Conservation (phyloP, 2,113 vertebrate genomes). For the Oxyura jamaicensis region DNA sequence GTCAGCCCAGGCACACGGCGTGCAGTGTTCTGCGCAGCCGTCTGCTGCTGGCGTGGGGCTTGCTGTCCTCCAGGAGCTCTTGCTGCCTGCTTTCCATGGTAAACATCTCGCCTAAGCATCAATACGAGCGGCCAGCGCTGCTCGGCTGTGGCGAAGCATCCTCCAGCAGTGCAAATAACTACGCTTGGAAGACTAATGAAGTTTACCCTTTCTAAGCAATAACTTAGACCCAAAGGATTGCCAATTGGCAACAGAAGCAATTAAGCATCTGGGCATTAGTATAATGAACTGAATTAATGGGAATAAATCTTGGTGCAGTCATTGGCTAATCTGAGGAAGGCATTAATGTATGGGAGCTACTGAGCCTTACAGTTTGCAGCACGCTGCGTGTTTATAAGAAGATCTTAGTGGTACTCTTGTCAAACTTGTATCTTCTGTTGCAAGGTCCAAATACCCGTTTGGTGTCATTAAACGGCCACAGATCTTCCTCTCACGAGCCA, state of each 20-base stretch:
- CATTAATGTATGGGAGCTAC: neutral
- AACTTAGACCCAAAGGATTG: neutral
- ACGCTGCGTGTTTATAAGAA: neutral
- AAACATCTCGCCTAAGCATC: neutral
- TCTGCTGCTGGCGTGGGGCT: neutral
- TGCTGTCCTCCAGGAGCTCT: neutral
- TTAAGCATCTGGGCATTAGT: slow-evolving; percentile 19
- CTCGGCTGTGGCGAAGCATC: neutral
- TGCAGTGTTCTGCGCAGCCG: neutral
- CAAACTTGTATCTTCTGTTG: neutral
- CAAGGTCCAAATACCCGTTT: neutral
- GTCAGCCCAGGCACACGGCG: neutral
- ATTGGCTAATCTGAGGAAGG: slow-evolving; percentile 25
- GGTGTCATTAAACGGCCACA: neutral
- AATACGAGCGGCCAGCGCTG: neutral
- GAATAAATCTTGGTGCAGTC: neutral
- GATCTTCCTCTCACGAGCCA: neutral
- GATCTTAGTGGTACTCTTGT: neutral
- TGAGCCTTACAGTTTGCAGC: neutral
- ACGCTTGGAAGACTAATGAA: slow-evolving; percentile 8
- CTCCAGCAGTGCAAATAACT: slow-evolving; percentile 2
- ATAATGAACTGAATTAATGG: slow-evolving; percentile 32
- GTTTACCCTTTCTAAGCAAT: slow-evolving; percentile 18
- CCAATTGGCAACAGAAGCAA: slow-evolving; percentile 10
- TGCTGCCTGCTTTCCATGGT: neutral